Percentiles rank a stretch among this genome's conserved stretches.
Conservation (phyloP, 2,797 vertebrate genomes). For the Enteromius trimaculatus region DNA sequence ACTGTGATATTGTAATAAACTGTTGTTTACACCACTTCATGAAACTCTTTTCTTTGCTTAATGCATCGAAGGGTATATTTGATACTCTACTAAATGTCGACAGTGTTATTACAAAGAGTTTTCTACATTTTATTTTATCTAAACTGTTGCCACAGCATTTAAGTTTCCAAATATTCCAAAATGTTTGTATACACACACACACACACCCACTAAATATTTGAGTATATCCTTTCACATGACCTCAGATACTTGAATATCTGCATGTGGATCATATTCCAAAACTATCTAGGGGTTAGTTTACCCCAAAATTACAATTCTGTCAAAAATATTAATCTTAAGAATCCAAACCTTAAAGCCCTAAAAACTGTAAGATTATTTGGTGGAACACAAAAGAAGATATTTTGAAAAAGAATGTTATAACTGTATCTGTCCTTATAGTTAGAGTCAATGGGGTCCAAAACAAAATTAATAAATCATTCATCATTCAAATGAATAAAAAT, state of each 20-base stretch:
- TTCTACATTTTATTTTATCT: neutral
- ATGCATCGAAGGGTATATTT: neutral
- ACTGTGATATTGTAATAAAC: neutral
- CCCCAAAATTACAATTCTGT: too few relatives aligned
- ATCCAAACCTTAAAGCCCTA: neutral
- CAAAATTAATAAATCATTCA: too few relatives aligned
- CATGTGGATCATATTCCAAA: neutral
- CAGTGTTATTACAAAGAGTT: neutral
- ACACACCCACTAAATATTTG: neutral
- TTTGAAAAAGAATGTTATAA: neutral
- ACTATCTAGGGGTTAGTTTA: neutral
- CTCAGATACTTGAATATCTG: conserved; percentile 13
- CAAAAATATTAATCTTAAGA: neutral
- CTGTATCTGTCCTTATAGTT: neutral
- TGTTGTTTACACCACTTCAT: neutral
- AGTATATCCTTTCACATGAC: conserved; percentile 24
- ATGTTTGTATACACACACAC: neutral
- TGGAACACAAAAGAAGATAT: neutral
- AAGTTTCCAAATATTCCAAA: neutral
- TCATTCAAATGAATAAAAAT: too few relatives aligned
- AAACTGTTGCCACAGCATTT: neutral
- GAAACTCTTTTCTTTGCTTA: too few relatives aligned
- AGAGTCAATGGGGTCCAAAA: neutral
- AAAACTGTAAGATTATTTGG: neutral
- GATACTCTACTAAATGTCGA: neutral